Evolutionary conservation across 1,140 invertebrate species (phyloP), one percentile per base, ranked within the genome.

Genomic region (Triops longicaudatus): DNA sequence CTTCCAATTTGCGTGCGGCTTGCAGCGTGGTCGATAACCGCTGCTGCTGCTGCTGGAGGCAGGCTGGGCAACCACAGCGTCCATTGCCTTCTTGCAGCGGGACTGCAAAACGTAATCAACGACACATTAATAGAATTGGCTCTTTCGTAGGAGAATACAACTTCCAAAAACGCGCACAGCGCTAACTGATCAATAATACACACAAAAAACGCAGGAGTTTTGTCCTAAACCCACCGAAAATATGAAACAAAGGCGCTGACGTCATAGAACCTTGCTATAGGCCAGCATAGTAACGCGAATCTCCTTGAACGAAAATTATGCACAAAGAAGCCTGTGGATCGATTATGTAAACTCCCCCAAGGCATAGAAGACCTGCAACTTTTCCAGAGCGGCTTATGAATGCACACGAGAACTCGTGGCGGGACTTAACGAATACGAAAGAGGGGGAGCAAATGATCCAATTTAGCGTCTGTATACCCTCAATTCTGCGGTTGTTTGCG

Each of bases 1-100:
- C 50, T 63, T 63, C 50, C 50, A 63, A 63, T 63, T 63, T 63
- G 50, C 50, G 50, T 63, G 50, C 50, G 50, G 50, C 50, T 63
- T 63, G 50, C 50, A 63, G 22, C 17, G 50, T 63, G 50, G 50
- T 63, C 50, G 50, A 63, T 63, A 63, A 63, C 50, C 50, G 50
- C 50, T 63, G 50, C 50, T 63, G 50, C 50, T 63, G 50, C 22
- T 63, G 50, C 7, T 63, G 50, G 22, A 63, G 50, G 7, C 50
- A 63, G 50, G 50, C 50, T 63, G 50, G 50, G 50, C 50, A 63
- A 63, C 50, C 50, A 63, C 50, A 63, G 22, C 50, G 50, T 63
- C 50, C 50, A 22, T 63, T 63, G 14, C 50, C 50, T 63, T 63
- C 50, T 63, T 63, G 50, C 50, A 63, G 22, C 50, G 50, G 50